Percentiles rank a stretch among this genome's conserved stretches.
These are phyloP conservation scores for Scophthalmus maximus DNA, from an alignment of 2,113 vertebrate species.

Conservation along the genomic window DNA sequence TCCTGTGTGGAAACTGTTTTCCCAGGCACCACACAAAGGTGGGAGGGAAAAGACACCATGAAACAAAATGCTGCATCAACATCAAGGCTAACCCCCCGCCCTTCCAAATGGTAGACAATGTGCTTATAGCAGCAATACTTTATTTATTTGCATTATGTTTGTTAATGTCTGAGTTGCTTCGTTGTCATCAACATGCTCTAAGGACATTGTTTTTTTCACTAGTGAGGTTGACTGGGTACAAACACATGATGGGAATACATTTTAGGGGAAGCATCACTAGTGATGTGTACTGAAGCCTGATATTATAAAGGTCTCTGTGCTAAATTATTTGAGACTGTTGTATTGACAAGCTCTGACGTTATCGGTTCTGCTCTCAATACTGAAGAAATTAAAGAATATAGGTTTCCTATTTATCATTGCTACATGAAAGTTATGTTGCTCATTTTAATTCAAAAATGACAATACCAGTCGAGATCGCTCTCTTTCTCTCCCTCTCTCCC, in stretches of 20 bases:
- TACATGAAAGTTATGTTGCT: neutral
- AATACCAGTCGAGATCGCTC: too few species aligned
- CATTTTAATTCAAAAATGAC: too few species aligned
- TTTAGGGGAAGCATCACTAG: too few species aligned
- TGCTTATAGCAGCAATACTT: slow-evolving; percentile 42
- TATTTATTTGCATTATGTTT: slow-evolving; percentile 27
- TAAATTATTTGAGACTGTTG: neutral
- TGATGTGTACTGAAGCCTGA: neutral
- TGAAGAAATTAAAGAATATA: neutral
- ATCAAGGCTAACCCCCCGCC: slow-evolving; percentile 2
- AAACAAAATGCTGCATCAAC: slow-evolving; percentile 48
- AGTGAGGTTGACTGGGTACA: too few species aligned
- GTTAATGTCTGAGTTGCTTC: slow-evolving; percentile 16
- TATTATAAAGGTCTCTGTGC: neutral
- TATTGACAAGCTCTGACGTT: neutral
- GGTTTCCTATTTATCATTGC: neutral
- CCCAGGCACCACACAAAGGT: too few species aligned
- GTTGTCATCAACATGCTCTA: too few species aligned
- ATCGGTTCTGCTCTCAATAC: neutral
- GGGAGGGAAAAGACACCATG: slow-evolving; percentile 43
- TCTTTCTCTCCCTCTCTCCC: too few species aligned
- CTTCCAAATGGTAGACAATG: slow-evolving; percentile 29
- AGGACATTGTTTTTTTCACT: neutral
- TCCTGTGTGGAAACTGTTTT: too few species aligned
- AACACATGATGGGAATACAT: too few species aligned